A percentile compares a stretch with the other conserved stretches of the same genome.
Conservation (phyloP, 2,797 vertebrate genomes). For the Cuniculus paca region DNA sequence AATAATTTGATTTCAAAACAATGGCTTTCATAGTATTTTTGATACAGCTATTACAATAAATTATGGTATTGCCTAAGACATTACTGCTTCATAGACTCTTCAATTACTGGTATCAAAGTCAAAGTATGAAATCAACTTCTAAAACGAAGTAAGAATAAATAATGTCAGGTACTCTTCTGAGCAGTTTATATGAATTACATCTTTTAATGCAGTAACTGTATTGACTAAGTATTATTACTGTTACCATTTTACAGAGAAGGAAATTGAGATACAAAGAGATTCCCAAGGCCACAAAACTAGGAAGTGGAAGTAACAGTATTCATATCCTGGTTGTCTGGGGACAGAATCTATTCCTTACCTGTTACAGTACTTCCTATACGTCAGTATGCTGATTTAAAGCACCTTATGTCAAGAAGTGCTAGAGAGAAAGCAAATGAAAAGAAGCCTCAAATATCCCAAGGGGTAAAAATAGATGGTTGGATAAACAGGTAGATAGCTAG, state of each 20-base stretch:
- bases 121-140: neutral
- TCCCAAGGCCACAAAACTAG: neutral
- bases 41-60: neutral
- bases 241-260: neutral
- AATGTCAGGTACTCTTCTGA: neutral
- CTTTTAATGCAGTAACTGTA: neutral
- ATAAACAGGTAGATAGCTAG: neutral
- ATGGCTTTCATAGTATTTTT: neutral
- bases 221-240: neutral
- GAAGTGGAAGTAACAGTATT: neutral
- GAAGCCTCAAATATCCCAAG: neutral
- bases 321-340: neutral
- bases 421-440: neutral
- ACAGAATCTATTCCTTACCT: neutral
- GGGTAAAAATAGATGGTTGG: neutral
- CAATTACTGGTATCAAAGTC: neutral
- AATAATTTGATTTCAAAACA: slow-evolving; percentile 7
- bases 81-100: neutral
- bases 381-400: neutral
- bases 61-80: neutral
- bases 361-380: neutral
- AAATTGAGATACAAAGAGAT: neutral
- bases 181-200: neutral
- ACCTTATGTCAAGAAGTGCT: neutral
- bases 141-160: neutral